These are phyloP conservation scores for Gouania willdenowi DNA, from an alignment of 2,797 vertebrate species.

Conservation along the genomic window DNA sequence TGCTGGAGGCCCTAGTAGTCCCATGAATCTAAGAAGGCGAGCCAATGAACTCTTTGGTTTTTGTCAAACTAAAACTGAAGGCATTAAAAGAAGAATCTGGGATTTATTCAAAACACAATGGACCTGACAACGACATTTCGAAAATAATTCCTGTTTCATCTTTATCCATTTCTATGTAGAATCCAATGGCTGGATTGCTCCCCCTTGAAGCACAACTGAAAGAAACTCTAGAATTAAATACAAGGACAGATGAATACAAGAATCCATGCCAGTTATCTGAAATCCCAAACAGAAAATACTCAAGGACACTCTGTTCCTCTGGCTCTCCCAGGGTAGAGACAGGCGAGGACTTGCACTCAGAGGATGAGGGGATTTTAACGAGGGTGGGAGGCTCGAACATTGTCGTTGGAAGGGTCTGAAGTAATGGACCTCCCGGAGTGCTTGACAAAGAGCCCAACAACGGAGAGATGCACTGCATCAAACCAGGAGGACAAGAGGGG, in stretches of 20 bases:
- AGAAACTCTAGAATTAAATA: too few species aligned
- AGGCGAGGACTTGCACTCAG: conserved; percentile 35
- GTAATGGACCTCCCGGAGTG: conserved; percentile 65
- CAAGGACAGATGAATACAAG: background rate
- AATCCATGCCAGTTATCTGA: conserved; percentile 16
- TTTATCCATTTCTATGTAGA: background rate
- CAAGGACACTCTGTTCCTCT: conserved; percentile 15
- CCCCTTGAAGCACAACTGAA: background rate
- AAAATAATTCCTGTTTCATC: background rate
- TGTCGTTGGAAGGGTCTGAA: conserved; percentile 62
- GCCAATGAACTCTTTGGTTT: too few species aligned
- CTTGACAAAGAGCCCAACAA: conserved; percentile 63
- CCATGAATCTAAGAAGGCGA: too few species aligned
- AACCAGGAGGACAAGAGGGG: conserved; percentile 69
- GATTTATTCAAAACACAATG: background rate
- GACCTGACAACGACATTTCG: background rate
- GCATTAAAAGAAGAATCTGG: conserved; percentile 1
- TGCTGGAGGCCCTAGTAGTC: too few species aligned
- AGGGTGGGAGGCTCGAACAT: conserved; percentile 57
- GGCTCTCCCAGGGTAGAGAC: background rate
- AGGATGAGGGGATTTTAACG: conserved; percentile 41
- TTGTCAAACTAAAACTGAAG: too few species aligned
- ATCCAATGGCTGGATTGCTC: background rate
- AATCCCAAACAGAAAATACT: conserved; percentile 32
- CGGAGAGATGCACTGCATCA: conserved; percentile 68